A percentile compares a stretch with the other conserved stretches of the same genome.
These are phyloP conservation scores for Terrapene triunguis DNA, from an alignment of 2,113 vertebrate genomes.

Conservation along the genomic window DNA sequence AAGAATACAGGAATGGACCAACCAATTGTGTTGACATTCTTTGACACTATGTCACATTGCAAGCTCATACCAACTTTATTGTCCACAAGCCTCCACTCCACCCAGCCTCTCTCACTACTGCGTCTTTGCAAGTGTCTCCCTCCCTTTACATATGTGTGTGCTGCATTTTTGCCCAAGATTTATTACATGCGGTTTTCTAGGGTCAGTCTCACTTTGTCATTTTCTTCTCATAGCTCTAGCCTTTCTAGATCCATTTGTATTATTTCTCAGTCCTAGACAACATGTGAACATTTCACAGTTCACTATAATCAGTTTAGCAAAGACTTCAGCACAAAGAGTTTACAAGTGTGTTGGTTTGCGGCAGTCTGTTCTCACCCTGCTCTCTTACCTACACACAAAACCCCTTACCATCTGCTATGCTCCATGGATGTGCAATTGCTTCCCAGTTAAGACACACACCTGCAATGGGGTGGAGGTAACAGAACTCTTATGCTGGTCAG, in stretches of 20 bases:
- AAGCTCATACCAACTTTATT: no score
- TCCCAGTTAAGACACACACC: background rate
- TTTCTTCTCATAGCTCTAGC: background rate
- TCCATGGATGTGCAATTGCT: background rate
- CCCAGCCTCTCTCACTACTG: background rate
- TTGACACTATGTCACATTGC: background rate
- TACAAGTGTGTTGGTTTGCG: background rate
- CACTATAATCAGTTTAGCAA: background rate
- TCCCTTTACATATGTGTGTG: background rate
- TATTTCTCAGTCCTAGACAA: background rate
- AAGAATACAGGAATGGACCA: no score
- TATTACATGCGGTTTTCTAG: background rate
- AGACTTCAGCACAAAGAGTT: background rate
- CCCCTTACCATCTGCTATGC: background rate
- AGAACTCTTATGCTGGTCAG: background rate
- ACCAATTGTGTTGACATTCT: background rate
- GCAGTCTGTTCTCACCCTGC: background rate
- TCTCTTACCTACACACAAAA: background rate
- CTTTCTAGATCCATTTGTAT: background rate
- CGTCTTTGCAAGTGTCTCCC: background rate
- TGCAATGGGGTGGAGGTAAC: background rate
- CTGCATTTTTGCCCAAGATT: background rate
- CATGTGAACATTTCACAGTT: background rate
- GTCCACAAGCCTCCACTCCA: no score
- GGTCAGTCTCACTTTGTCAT: background rate